A percentile compares a stretch with the other conserved stretches of the same genome.
These are phyloP conservation scores for Apotomis capreana DNA, from an alignment of 2,888 invertebrate genomes.

Conservation along the genomic window DNA sequence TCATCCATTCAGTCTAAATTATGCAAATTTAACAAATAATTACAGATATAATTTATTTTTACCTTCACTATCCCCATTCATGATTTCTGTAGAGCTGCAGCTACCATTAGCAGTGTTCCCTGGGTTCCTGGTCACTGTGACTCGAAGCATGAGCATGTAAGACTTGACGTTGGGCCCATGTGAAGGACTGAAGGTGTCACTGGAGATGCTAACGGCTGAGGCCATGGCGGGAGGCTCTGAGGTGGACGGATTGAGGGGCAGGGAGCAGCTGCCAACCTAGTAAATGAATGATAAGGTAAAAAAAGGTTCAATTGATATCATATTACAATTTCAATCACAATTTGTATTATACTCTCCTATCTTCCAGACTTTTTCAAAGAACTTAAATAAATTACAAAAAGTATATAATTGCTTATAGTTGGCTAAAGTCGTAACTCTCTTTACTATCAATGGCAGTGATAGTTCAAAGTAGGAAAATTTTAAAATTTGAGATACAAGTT, in stretches of 20 bases:
- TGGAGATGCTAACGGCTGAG: constrained; percentile 92
- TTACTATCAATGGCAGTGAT: too few species aligned
- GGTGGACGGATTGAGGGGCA: constrained; percentile 88
- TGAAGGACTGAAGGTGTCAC: constrained; percentile 91
- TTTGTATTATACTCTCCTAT: too few species aligned
- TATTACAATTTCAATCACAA: too few species aligned
- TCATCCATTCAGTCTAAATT: too few species aligned
- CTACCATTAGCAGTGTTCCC: constrained; percentile 57
- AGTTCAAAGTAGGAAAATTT: too few species aligned
- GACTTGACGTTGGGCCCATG: constrained; percentile 92
- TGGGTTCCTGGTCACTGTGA: constrained; percentile 77
- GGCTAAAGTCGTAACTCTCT: too few species aligned
- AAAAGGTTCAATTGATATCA: too few species aligned
- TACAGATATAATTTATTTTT: constrained; percentile 22
- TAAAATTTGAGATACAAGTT: too few species aligned
- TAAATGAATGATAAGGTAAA: constrained; percentile 21
- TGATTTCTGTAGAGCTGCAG: constrained; percentile 74
- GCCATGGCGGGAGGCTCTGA: constrained; percentile 86
- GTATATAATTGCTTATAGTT: too few species aligned
- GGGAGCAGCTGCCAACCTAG: constrained; percentile 87
- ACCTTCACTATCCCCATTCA: constrained; percentile 81
- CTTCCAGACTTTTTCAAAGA: too few species aligned
- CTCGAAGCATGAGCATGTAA: constrained; percentile 90
- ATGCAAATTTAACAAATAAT: too few species aligned
- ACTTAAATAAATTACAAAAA: too few species aligned